These are phyloP conservation scores for Picathartes gymnocephalus DNA, from an alignment of 2,113 vertebrate species.

Conservation along the genomic window DNA sequence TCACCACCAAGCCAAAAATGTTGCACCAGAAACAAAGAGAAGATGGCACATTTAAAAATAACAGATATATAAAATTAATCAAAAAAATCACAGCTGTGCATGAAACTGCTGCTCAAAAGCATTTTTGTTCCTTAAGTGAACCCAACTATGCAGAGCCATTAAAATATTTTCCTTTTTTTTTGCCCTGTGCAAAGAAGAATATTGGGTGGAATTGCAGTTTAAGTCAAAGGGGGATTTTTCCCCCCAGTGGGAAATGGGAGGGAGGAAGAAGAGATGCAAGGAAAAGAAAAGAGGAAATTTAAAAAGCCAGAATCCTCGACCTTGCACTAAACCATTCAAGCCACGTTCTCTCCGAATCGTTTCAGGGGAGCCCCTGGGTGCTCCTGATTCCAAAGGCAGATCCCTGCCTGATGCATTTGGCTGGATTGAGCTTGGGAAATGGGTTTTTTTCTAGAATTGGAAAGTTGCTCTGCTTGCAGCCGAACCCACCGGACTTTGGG, in stretches of 20 bases:
- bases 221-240: background rate
- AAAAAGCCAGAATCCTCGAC: background rate
- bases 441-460: background rate
- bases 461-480: background rate
- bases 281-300: background rate
- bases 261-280: background rate
- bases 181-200: background rate
- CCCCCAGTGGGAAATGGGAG: background rate
- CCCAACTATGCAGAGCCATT: background rate
- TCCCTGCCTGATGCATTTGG: background rate
- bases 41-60: background rate
- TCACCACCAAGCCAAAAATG: background rate
- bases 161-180: background rate
- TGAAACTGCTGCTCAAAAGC: background rate
- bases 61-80: background rate
- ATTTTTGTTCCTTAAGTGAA: background rate
- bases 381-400: background rate
- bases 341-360: background rate
- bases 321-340: background rate
- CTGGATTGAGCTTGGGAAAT: background rate
- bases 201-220: background rate
- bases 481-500: background rate
- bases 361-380: background rate
- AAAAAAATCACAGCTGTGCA: background rate
- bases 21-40: background rate